Conservation (phyloP, 2,888 invertebrate species). For the Aporophyla lueneburgensis region DNA sequence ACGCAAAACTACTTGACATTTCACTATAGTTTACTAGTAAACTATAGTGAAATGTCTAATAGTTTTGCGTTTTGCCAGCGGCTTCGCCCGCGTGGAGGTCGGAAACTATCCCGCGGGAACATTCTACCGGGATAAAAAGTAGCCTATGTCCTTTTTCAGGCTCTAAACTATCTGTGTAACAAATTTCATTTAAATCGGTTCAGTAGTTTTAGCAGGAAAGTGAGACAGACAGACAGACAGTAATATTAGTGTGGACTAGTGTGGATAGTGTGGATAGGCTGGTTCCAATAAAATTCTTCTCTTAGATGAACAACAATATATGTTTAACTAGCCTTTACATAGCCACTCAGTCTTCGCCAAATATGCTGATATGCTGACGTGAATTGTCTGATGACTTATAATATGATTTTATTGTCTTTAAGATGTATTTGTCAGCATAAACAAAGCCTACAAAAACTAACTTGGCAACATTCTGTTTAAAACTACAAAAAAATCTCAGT, state of each 20-base stretch:
- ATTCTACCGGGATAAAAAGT: no score
- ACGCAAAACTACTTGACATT: neutral
- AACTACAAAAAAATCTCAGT: slow-evolving; percentile 1
- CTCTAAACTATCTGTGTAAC: no score
- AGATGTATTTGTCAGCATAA: neutral
- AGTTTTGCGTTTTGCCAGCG: no score
- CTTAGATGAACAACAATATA: neutral
- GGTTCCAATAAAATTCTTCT: neutral
- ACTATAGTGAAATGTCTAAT: no score
- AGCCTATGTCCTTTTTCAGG: no score
- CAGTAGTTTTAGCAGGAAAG: no score
- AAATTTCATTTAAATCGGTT: no score
- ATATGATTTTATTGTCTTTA: neutral
- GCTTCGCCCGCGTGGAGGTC: no score
- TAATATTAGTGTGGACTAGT: no score
- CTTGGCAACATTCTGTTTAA: neutral
- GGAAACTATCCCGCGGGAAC: no score
- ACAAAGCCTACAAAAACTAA: neutral
- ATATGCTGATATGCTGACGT: neutral
- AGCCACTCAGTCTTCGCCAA: neutral
- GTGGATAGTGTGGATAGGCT: no score
- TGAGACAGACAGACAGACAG: no score
- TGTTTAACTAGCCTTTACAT: neutral
- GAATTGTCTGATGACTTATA: neutral
- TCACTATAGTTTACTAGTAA: neutral